Evolutionary conservation across 2,113 vertebrate genomes (phyloP), one percentile per base, ranked within the genome.

Genomic region (Corapipo altera): DNA sequence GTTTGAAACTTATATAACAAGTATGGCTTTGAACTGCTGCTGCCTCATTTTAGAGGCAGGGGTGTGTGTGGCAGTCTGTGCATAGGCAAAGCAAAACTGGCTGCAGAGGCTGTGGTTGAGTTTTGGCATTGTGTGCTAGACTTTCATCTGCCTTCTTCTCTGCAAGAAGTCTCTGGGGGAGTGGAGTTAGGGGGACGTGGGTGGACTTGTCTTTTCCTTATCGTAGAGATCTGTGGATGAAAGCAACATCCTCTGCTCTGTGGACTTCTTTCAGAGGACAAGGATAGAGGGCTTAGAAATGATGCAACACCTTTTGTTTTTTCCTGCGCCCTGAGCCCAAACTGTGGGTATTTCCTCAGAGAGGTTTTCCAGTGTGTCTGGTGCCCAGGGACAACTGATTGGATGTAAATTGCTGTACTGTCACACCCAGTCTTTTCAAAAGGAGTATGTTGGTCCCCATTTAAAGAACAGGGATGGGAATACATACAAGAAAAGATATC

Each of bases 241-340:
- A 88, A 81, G 57, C 58, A 66, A 6, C 39, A 51, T 76, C 74
- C 41, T 59, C 76, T 88, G 54, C 88, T 70, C 83, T 48, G 19
- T 80, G 67, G 39, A 59, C 35, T 66, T 58, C 55, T 90, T 81
- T 65, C 33, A 44, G 75, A 94, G 58, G 18, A 43, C 39, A 51
- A 71, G 55, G 61, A 54, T 62, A 65, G 58, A 65, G 26, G 64
- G 33, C 46, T 57, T 75, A 75, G 49, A 77, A 76, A 77, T 16
- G n/a, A 4, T 12, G 37, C 57, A 74, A 24, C 0, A 0, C 49
- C 39, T 75, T 3, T 49, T 78, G 19, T 57, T 75, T 81, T 90
- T 77, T 94, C 86, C 93, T 95, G 80, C 3, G 3, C 88, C 95
- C 88, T 95, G 81, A 80, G 76, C 88, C 84, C 76, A 43, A 11